A percentile compares a stretch with the other conserved stretches of the same genome.
phyloP scores from a whole-genome alignment of 2,113 vertebrate species.

The Pachycephala philippinensis region DNA sequence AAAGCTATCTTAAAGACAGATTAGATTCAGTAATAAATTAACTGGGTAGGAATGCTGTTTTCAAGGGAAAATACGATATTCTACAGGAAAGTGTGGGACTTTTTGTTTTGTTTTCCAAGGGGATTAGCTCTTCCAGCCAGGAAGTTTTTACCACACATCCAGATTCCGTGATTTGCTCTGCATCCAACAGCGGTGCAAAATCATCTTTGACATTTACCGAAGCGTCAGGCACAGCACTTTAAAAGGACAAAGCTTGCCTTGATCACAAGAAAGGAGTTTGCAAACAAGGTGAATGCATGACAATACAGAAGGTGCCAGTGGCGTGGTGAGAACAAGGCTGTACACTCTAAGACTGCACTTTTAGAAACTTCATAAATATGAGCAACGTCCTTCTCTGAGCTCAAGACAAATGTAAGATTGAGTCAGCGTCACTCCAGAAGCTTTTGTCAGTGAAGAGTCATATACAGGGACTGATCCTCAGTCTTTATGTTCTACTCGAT shows the following conservation, averaged over 20 bases:
- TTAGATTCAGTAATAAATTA: background rate
- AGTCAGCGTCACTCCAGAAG: background rate
- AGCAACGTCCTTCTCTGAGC: background rate
- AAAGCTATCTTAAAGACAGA: background rate
- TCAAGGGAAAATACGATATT: background rate
- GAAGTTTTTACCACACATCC: background rate
- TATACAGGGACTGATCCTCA: background rate
- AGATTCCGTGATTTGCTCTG: background rate
- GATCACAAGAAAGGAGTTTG: background rate
- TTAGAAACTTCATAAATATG: background rate
- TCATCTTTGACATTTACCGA: background rate
- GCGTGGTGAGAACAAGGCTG: background rate
- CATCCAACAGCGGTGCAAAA: background rate
- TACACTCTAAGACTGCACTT: background rate
- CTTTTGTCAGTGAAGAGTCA: background rate
- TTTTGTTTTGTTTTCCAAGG: background rate
- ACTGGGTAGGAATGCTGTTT: background rate
- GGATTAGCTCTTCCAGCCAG: slow-evolving; percentile 11
- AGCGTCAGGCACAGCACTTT: background rate
- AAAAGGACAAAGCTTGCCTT: background rate
- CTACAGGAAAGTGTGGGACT: background rate
- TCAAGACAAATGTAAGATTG: background rate
- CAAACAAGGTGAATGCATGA: background rate
- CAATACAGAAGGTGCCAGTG: background rate
- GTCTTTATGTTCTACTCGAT: background rate